These are phyloP conservation scores for Barypeithes pellucidus DNA, from an alignment of 2,888 invertebrate species.

Conservation along the genomic window DNA sequence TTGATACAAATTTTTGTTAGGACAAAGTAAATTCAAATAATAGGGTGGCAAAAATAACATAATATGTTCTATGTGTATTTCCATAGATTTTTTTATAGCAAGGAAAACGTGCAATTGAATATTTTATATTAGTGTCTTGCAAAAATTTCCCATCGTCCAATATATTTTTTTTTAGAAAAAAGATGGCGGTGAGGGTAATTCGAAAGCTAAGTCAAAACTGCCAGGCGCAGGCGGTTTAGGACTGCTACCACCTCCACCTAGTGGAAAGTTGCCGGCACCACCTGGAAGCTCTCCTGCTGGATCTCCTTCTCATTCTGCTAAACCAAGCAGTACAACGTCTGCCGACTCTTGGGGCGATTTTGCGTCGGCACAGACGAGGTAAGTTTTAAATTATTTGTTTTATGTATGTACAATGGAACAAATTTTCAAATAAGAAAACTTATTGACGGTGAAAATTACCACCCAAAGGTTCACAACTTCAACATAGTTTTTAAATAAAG, in stretches of 20 bases:
- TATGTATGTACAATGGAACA: too few relatives aligned
- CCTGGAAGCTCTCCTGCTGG: constrained; percentile 87
- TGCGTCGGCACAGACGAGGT: constrained; percentile 75
- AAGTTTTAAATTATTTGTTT: constrained; percentile 33
- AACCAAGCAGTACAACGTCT: constrained; percentile 65
- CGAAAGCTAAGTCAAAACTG: constrained; percentile 78
- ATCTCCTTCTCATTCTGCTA: constrained; percentile 74
- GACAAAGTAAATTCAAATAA: too few relatives aligned
- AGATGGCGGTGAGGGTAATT: constrained; percentile 84
- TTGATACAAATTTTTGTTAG: too few relatives aligned
- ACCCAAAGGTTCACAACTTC: too few relatives aligned
- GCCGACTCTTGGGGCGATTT: constrained; percentile 87
- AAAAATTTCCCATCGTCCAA: too few relatives aligned
- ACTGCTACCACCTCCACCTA: constrained; percentile 87
- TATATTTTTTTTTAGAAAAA: constrained; percentile 80
- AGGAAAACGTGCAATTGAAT: too few relatives aligned
- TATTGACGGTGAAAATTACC: neutral
- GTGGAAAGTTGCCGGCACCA: constrained; percentile 84
- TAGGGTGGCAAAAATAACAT: too few relatives aligned
- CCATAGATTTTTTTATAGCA: too few relatives aligned
- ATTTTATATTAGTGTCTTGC: too few relatives aligned
- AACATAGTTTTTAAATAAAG: too few relatives aligned
- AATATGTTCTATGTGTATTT: too few relatives aligned
- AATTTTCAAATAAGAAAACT: too few relatives aligned
- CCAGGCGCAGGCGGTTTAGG: constrained; percentile 69